phyloP scores from a whole-genome alignment of 2,113 vertebrate genomes.

The Malurus elegans region DNA sequence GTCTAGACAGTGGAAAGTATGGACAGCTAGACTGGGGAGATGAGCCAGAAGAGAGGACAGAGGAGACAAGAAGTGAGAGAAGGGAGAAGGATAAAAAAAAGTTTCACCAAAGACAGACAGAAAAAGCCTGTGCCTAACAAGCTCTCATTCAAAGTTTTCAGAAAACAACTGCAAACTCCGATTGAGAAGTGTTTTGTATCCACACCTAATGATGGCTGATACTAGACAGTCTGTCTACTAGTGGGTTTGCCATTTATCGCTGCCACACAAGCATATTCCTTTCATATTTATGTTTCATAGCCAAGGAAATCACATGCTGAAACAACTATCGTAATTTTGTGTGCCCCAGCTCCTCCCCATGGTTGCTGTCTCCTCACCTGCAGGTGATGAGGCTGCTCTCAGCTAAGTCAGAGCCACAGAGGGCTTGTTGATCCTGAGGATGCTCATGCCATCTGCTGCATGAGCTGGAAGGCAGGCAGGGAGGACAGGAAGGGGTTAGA shows the following conservation, averaged over 20 bases:
- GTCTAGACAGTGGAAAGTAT: not conserved
- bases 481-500: not conserved
- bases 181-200: not conserved
- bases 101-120: not conserved
- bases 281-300: not conserved
- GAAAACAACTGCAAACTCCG: not conserved
- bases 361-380: rapidly evolving
- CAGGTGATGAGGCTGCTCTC: not conserved
- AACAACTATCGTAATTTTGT: rapidly evolving
- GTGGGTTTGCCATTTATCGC: not conserved
- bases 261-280: not conserved
- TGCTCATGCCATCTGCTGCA: not conserved
- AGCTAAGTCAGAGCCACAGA: not conserved
- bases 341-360: not conserved
- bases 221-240: not conserved
- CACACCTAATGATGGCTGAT: not conserved
- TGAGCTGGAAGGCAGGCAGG: not conserved
- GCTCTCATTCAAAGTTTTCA: not conserved
- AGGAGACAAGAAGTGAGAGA: not conserved
- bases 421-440: not conserved
- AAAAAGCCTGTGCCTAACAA: not conserved
- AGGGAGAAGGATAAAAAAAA: not conserved
- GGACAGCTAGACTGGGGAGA: not conserved
- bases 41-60: not conserved
- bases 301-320: not conserved